Evolutionary conservation across 2,797 vertebrate species (phyloP).

Genomic region (Acipenser transmontanus): DNA sequence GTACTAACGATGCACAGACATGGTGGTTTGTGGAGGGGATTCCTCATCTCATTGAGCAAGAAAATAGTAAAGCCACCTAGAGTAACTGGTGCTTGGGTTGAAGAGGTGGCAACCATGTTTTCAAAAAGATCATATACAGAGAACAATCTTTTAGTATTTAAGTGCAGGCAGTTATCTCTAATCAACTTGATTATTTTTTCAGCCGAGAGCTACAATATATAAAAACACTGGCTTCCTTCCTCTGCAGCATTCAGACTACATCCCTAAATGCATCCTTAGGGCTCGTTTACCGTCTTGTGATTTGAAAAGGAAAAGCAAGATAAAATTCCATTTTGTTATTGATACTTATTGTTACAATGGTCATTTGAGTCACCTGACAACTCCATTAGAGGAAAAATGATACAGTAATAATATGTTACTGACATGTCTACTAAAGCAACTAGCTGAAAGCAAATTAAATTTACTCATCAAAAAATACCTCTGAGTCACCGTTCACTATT

Average conservation of each 20-base stretch:
- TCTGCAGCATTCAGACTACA: slow-evolving; percentile 1
- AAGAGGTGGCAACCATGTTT: too few species aligned
- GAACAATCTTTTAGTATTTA: too few species aligned
- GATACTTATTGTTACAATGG: slow-evolving; percentile 15
- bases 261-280: slow-evolving; percentile 9
- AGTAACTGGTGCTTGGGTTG: too few species aligned
- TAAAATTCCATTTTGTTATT: slow-evolving; percentile 21
- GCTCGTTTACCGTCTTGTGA: not conserved
- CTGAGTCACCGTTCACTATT: slow-evolving; percentile 22
- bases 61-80: too few species aligned
- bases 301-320: slow-evolving; percentile 6
- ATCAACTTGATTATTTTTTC: too few species aligned
- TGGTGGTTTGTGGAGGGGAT: too few species aligned
- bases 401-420: slow-evolving; percentile 25
- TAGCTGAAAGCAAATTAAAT: slow-evolving; percentile 33
- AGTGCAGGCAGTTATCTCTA: too few species aligned
- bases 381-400: slow-evolving; percentile 23
- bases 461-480: slow-evolving; percentile 26
- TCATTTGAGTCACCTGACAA: slow-evolving; percentile 21
- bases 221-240: not conserved
- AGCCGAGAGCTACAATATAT: too few species aligned
- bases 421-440: slow-evolving; percentile 26
- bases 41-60: too few species aligned
- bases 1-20: too few species aligned
- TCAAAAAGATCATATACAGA: too few species aligned